Conservation (phyloP, 2,797 vertebrate species). For the Sitta carolinensis region DNA sequence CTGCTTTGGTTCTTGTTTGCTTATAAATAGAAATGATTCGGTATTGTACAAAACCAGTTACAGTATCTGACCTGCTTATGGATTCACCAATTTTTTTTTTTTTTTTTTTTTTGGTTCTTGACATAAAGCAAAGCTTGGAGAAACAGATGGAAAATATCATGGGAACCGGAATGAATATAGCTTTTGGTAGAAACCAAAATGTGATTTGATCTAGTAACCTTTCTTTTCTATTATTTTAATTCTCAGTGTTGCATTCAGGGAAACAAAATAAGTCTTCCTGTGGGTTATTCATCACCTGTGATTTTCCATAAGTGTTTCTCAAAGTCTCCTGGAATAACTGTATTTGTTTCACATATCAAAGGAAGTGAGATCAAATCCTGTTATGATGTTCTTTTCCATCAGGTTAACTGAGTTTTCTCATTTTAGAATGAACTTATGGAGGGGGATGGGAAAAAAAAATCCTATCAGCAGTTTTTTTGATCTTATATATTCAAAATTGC, state of each 20-base stretch:
- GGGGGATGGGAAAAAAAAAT: neutral
- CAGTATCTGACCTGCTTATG: neutral
- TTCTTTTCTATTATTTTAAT: slow-evolving; percentile 60
- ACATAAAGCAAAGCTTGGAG: neutral
- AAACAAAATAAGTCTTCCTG: slow-evolving; percentile 60
- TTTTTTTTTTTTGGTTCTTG: accelerated
- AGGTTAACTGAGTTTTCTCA: slow-evolving; percentile 40
- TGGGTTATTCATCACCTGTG: slow-evolving; percentile 68
- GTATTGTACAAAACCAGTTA: neutral
- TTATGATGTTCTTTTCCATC: slow-evolving; percentile 59
- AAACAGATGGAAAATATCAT: neutral
- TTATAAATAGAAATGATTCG: neutral
- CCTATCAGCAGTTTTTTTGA: neutral
- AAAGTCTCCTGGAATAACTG: slow-evolving; percentile 38
- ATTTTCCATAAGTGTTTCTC: slow-evolving; percentile 60
- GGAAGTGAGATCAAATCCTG: slow-evolving; percentile 72
- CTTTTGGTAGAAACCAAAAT: slow-evolving; percentile 27
- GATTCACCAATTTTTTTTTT: neutral
- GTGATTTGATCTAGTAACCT: slow-evolving; percentile 24
- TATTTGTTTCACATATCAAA: slow-evolving; percentile 62
- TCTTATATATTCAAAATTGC: neutral
- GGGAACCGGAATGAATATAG: neutral
- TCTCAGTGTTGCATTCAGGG: slow-evolving; percentile 33
- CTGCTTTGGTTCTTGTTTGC: neutral
- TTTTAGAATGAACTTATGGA: neutral